Evolutionary conservation across 2,113 vertebrate species (phyloP).

Genomic region (Cryptoleucopteryx plumbea): DNA sequence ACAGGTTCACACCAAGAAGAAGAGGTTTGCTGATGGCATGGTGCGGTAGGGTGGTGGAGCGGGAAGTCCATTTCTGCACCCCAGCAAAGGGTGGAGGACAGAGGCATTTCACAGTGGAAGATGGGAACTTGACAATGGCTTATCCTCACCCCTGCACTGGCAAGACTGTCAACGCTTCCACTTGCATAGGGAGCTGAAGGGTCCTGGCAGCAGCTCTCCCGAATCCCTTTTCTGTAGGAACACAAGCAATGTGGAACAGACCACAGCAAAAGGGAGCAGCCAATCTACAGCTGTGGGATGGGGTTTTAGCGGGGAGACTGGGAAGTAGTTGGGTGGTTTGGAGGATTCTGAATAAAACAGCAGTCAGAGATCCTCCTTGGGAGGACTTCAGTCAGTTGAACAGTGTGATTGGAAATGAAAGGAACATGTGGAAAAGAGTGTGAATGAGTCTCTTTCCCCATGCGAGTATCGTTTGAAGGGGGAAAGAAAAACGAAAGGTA

Average conservation of each 20-base stretch:
- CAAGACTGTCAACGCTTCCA: neutral
- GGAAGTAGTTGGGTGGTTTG: neutral
- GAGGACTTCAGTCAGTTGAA: slow-evolving; percentile 12
- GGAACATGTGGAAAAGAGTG: slow-evolving; percentile 30
- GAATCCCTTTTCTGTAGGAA: neutral
- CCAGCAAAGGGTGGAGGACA: neutral
- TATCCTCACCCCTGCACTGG: neutral
- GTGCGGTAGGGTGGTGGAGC: neutral
- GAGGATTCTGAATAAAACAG: neutral
- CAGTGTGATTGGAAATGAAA: neutral
- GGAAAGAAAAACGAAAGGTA: slow-evolving; percentile 25
- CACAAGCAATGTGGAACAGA: neutral
- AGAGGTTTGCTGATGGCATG: neutral
- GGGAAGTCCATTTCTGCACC: neutral
- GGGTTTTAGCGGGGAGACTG: neutral
- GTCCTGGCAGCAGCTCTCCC: neutral
- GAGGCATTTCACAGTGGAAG: neutral
- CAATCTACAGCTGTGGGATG: neutral
- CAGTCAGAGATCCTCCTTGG: slow-evolving; percentile 3
- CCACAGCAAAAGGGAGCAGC: neutral
- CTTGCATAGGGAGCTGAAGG: neutral
- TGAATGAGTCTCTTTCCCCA: slow-evolving; percentile 37
- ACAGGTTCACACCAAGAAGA: neutral
- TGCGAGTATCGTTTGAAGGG: neutral
- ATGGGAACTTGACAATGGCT: neutral